Evolutionary conservation across 2,113 vertebrate genomes (phyloP).

Genomic region (Chamaea fasciata): DNA sequence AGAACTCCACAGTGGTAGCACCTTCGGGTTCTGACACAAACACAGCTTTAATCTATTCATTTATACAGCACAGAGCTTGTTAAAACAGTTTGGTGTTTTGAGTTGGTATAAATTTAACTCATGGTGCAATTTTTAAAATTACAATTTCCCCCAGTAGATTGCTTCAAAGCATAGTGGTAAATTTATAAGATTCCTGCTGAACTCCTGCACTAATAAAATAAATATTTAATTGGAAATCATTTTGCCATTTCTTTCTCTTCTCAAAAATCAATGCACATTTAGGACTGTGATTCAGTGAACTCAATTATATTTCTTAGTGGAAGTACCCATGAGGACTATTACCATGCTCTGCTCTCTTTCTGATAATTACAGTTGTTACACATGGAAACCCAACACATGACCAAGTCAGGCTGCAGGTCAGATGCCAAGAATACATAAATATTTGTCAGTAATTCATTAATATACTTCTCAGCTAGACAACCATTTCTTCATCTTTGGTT

Average conservation of each 20-base stretch:
- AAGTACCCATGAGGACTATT: neutral
- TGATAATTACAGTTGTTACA: neutral
- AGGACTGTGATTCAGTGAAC: neutral
- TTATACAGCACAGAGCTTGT: constrained; percentile 5
- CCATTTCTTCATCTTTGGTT: neutral
- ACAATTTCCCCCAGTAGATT: neutral
- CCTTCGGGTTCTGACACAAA: constrained; percentile 39
- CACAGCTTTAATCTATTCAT: constrained; percentile 47
- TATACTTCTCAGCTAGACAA: neutral
- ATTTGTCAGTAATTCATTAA: neutral
- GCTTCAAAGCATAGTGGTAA: neutral
- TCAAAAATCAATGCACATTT: neutral
- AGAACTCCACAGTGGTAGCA: constrained; percentile 40
- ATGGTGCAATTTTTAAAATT: constrained; percentile 3
- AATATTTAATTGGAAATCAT: constrained; percentile 5
- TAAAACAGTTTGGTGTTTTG: constrained; percentile 13
- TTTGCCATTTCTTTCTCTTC: neutral
- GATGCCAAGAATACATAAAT: neutral
- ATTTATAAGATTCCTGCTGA: neutral
- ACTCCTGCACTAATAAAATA: neutral
- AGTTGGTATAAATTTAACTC: constrained; percentile 44
- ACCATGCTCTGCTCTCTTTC: neutral
- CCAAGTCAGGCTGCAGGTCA: neutral
- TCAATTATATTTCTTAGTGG: constrained; percentile 6
- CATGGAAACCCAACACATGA: neutral